Conservation (phyloP, 2,888 invertebrate species). For the Troides aeacus region DNA sequence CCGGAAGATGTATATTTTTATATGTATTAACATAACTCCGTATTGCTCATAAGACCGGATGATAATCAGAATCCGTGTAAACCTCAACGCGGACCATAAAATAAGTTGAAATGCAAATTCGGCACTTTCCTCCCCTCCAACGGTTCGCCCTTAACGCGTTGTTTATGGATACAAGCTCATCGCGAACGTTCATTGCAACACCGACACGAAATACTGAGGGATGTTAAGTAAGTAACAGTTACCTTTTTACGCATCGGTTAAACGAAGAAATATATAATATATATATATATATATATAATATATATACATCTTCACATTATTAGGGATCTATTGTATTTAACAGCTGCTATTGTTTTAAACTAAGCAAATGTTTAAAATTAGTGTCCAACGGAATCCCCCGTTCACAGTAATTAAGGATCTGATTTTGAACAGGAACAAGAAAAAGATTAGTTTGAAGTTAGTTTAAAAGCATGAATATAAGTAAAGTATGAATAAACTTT, state of each 20-base stretch:
- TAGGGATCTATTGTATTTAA: not conserved
- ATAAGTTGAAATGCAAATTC: slow-evolving; percentile 16
- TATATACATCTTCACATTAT: not conserved
- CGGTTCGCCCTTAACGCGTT: slow-evolving; percentile 19
- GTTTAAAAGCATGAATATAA: too few species aligned
- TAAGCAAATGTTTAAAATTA: too few species aligned
- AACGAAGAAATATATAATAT: not conserved
- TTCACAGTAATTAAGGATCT: too few species aligned
- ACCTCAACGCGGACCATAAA: slow-evolving; percentile 2
- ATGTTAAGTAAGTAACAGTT: not conserved
- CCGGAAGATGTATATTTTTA: not conserved
- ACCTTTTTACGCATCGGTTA: slow-evolving; percentile 6
- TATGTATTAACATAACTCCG: not conserved
- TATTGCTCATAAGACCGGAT: not conserved
- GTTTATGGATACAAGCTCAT: slow-evolving; percentile 22
- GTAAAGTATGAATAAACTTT: too few species aligned
- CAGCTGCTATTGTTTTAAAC: not conserved
- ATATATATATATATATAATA: not conserved
- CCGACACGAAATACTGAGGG: slow-evolving; percentile 2
- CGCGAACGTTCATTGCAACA: slow-evolving; percentile 2
- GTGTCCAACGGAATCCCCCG: too few species aligned
- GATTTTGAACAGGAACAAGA: too few species aligned
- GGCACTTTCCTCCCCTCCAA: slow-evolving; percentile 4
- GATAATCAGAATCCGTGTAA: slow-evolving; percentile 7
- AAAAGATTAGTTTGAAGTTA: too few species aligned